Percentiles rank a stretch among this genome's conserved stretches.
phyloP scores from a whole-genome alignment of 2,888 invertebrate species.

The Latrodectus hesperus region DNA sequence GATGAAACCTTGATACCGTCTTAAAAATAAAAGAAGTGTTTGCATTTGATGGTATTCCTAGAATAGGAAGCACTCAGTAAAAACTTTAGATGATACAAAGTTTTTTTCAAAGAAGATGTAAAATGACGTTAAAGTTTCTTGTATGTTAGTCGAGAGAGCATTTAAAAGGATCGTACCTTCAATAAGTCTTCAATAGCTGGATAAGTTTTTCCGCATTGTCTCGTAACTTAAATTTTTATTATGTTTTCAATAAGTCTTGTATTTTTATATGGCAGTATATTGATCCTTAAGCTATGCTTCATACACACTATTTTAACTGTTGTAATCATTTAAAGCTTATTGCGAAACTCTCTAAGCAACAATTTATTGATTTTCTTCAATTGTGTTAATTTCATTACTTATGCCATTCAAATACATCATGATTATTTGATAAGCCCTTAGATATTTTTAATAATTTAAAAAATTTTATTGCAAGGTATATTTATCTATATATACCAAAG shows the following conservation, averaged over 20 bases:
- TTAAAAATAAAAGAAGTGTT: constrained; percentile 17
- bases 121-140: constrained; percentile 25
- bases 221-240: constrained; percentile 29
- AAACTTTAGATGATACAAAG: constrained; percentile 13
- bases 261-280: background rate
- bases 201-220: constrained; percentile 3
- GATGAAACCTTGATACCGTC: constrained; percentile 15
- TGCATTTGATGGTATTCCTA: constrained; percentile 39
- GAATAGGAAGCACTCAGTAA: constrained; percentile 15
- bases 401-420: too few species aligned
- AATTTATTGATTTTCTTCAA: too few species aligned
- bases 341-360: too few species aligned
- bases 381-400: too few species aligned
- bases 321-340: too few species aligned
- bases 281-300: too few species aligned
- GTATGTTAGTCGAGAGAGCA: background rate
- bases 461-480: too few species aligned
- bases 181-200: constrained; percentile 5
- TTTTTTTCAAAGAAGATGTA: constrained; percentile 15
- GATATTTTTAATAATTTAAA: too few species aligned
- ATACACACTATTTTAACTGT: too few species aligned
- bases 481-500: too few species aligned
- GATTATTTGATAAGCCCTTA: too few species aligned
- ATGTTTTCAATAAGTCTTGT: background rate
- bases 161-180: constrained; percentile 9